phyloP scores from a whole-genome alignment of 2,113 vertebrate species.

The Pseudorhombus dupliciocellatus region DNA sequence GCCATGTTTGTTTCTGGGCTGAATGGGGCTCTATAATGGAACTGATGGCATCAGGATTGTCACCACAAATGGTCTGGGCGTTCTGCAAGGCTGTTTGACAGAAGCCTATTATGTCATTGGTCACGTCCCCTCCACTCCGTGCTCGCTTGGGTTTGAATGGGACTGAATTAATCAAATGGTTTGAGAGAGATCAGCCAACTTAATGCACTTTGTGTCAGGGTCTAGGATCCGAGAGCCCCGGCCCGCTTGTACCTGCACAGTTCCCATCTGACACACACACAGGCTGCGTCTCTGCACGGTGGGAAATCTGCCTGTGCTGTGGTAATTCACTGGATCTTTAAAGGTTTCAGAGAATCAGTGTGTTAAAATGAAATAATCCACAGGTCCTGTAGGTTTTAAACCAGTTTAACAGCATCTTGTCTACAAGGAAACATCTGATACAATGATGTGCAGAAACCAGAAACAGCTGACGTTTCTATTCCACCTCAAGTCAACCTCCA shows the following conservation, averaged over 20 bases:
- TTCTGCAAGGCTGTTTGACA: constrained; percentile 75
- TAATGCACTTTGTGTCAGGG: constrained; percentile 65
- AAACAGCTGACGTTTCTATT: too few species aligned
- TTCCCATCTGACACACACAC: not conserved
- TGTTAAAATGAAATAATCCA: not conserved
- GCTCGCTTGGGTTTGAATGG: constrained; percentile 61
- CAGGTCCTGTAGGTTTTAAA: not conserved
- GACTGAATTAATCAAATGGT: constrained; percentile 75
- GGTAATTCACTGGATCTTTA: not conserved
- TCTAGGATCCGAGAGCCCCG: constrained; percentile 48
- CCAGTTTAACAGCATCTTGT: too few species aligned
- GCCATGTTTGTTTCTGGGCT: constrained; percentile 74
- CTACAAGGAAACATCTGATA: too few species aligned
- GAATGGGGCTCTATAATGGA: constrained; percentile 68
- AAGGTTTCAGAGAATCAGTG: not conserved
- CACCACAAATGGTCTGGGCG: constrained; percentile 81
- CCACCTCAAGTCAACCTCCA: too few species aligned
- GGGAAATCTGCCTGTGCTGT: constrained; percentile 2
- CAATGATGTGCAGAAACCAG: not conserved
- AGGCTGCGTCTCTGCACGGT: not conserved
- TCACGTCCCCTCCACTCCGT: constrained; percentile 71
- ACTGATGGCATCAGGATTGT: constrained; percentile 78
- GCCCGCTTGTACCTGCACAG: constrained; percentile 38
- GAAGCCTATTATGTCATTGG: constrained; percentile 75
- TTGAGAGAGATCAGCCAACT: constrained; percentile 67